Evolutionary conservation across 1,140 invertebrate species (phyloP).

Genomic region (Aphelenchoides fujianensis): DNA sequence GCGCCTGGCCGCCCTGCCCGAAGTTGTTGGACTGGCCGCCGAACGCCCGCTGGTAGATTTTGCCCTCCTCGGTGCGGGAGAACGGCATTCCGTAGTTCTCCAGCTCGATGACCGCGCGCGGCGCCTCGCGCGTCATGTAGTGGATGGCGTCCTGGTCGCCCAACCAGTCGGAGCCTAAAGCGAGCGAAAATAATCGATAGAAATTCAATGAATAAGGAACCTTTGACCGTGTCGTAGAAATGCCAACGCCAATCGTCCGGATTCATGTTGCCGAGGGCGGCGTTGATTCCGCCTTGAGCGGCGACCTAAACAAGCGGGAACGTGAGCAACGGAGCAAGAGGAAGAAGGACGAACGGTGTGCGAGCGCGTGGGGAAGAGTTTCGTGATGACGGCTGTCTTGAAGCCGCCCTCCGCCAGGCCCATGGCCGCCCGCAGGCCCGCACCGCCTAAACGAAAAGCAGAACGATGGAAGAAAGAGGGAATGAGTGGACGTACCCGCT

Average conservation of each 20-base stretch:
- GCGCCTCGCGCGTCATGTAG: constrained; percentile 95
- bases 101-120: constrained; percentile 90
- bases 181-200: neutral
- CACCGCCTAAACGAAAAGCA: constrained; percentile 69
- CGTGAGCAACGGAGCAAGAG: constrained; percentile 69
- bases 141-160: constrained; percentile 96
- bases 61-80: constrained; percentile 82
- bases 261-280: constrained; percentile 89
- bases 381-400: constrained; percentile 94
- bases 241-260: constrained; percentile 94
- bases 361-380: constrained; percentile 81
- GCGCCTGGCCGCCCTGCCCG: constrained; percentile 91
- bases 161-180: constrained; percentile 88
- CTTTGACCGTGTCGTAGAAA: constrained; percentile 95
- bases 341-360: constrained; percentile 74
- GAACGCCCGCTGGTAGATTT: constrained; percentile 96
- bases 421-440: constrained; percentile 91
- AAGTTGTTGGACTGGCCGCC: constrained; percentile 92
- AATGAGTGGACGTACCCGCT: constrained; percentile 67
- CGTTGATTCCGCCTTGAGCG: constrained; percentile 94
- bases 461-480: neutral
- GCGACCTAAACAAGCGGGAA: constrained; percentile 69
- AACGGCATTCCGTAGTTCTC: constrained; percentile 98
- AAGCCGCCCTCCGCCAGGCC: constrained; percentile 92
- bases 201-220: constrained; percentile 21